phyloP scores from a whole-genome alignment of 2,888 invertebrate species.

The Yponomeuta cagnagella region DNA sequence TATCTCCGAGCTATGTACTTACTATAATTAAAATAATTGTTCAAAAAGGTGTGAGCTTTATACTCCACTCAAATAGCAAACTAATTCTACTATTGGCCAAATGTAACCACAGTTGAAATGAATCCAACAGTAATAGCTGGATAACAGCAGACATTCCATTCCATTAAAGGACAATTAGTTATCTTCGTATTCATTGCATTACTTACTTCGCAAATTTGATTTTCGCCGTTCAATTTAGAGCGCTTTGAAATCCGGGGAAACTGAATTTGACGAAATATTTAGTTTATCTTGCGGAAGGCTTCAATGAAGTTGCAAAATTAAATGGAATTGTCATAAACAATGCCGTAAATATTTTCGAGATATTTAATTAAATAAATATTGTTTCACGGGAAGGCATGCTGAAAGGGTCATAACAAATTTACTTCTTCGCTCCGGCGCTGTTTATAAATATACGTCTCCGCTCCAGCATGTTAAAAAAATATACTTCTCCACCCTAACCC shows the following conservation, averaged over 20 bases:
- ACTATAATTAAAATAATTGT: not conserved
- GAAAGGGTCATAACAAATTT: too few relatives aligned
- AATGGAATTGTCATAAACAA: not conserved
- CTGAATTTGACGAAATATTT: not conserved
- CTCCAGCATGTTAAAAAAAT: too few relatives aligned
- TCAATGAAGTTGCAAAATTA: not conserved
- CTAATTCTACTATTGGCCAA: not conserved
- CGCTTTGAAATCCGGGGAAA: not conserved
- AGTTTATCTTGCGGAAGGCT: not conserved
- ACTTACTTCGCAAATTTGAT: not conserved
- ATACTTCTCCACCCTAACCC: too few relatives aligned
- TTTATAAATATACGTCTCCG: too few relatives aligned
- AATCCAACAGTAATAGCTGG: not conserved
- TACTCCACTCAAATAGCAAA: not conserved
- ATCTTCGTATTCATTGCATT: conserved; percentile 11
- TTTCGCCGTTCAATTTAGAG: not conserved
- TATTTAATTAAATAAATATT: not conserved
- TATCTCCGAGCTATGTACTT: too few relatives aligned
- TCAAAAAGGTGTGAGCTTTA: not conserved
- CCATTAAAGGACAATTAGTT: conserved; percentile 12
- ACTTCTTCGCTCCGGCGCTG: too few relatives aligned
- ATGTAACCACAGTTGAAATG: not conserved
- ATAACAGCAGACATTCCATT: conserved; percentile 1
- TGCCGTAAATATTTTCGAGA: not conserved
- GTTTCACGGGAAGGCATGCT: too few relatives aligned